Conservation (phyloP, 2,888 invertebrate genomes). For the Dasysyrphus tricinctus region DNA sequence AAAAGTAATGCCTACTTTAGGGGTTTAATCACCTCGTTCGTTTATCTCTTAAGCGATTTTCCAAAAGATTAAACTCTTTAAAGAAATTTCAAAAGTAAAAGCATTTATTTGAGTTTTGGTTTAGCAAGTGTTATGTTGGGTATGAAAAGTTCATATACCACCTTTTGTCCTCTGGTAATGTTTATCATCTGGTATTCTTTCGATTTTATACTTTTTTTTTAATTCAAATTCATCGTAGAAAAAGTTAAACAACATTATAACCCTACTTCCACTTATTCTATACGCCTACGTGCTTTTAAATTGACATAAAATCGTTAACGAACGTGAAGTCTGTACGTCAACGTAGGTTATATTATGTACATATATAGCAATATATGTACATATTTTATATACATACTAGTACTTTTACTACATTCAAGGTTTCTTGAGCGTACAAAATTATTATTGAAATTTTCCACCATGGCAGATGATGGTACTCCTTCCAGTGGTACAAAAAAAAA, state of each 20-base stretch:
- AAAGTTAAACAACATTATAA: conserved; percentile 16
- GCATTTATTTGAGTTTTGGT: conserved; percentile 17
- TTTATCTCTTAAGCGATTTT: conserved; percentile 10
- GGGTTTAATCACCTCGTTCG: not conserved
- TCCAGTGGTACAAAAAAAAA: conserved; percentile 6
- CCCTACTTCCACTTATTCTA: not conserved
- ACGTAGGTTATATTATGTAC: not conserved
- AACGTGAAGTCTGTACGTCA: conserved; percentile 16
- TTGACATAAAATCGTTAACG: conserved; percentile 29
- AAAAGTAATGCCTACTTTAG: not conserved
- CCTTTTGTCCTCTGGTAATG: not conserved
- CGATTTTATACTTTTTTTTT: not conserved
- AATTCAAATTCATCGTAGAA: not conserved
- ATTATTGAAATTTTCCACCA: conserved; percentile 32
- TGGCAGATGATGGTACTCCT: conserved; percentile 7
- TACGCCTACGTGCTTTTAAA: conserved; percentile 21
- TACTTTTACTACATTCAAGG: not conserved
- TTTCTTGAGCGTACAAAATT: conserved; percentile 17
- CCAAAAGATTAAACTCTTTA: conserved; percentile 11
- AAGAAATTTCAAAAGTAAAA: conserved; percentile 13
- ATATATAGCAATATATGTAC: not conserved
- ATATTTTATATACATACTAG: not conserved
- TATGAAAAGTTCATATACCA: not conserved
- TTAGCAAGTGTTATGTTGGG: not conserved
- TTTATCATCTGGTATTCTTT: conserved; percentile 5